phyloP scores from a whole-genome alignment of 2,113 vertebrate species.

The Mobula birostris region DNA sequence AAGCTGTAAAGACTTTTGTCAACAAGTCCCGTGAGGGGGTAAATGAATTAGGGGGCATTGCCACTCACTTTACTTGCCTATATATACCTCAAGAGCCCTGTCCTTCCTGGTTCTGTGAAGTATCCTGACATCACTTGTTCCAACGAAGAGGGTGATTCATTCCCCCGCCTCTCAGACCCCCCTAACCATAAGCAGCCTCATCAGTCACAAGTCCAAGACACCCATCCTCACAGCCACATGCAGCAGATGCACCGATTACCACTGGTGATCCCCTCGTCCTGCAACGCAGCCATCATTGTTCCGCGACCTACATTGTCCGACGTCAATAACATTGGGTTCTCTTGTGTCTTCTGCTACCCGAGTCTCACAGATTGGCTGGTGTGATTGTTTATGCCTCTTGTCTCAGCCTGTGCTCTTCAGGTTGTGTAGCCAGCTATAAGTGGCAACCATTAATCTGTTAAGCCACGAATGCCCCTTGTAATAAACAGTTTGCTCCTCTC shows the following conservation, averaged over 20 bases:
- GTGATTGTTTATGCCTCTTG: neutral
- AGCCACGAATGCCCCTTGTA: neutral
- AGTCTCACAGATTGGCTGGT: neutral
- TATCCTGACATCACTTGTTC: neutral
- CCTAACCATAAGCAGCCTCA: neutral
- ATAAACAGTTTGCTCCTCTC: neutral
- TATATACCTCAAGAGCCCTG: neutral
- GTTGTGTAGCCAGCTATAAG: neutral
- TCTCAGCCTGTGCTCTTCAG: neutral
- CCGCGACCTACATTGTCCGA: neutral
- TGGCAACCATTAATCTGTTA: slow-evolving; percentile 9
- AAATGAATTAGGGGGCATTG: neutral
- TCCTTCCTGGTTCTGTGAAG: neutral
- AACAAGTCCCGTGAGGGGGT: neutral
- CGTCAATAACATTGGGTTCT: neutral
- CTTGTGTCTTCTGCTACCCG: neutral
- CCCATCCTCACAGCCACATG: neutral
- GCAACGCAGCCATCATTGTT: too few species aligned
- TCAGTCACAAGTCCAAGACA: neutral
- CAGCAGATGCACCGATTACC: neutral
- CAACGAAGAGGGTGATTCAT: neutral
- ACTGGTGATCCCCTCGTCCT: neutral
- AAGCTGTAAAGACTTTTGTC: neutral
- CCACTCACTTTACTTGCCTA: neutral
- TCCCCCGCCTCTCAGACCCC: neutral